These are phyloP conservation scores for Syngnathus floridae DNA, from an alignment of 2,113 vertebrate species.

Conservation along the genomic window DNA sequence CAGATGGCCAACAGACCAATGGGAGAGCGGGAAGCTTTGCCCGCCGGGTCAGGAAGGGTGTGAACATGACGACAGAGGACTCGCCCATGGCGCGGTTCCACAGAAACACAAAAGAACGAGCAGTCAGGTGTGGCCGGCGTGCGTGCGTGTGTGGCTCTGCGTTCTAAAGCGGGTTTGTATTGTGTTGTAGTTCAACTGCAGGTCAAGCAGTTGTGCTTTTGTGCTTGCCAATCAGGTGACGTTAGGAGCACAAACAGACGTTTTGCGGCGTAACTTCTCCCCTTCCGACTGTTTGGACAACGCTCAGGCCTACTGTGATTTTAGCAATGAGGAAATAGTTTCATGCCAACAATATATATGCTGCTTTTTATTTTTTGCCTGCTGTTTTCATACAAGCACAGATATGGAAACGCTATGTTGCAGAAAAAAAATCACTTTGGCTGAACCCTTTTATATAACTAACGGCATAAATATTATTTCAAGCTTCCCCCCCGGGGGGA, in stretches of 20 bases:
- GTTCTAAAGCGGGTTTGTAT: slow-evolving; percentile 51
- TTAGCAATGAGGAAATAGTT: not conserved
- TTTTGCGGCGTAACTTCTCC: not conserved
- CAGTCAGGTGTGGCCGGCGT: slow-evolving; percentile 34
- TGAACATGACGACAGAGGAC: slow-evolving; percentile 50
- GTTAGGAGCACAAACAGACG: slow-evolving; percentile 7
- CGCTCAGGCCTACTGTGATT: not conserved
- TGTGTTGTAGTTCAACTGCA: slow-evolving; percentile 50
- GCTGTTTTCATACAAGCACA: not conserved
- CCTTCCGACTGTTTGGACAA: not conserved
- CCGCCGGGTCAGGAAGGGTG: slow-evolving; percentile 57
- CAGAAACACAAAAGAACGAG: slow-evolving; percentile 49
- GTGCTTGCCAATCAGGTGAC: slow-evolving; percentile 27
- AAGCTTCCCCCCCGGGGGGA: not conserved
- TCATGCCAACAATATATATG: not conserved
- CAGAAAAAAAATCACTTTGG: not conserved
- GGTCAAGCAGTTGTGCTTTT: slow-evolving; percentile 50
- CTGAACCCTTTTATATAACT: not conserved
- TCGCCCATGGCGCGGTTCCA: slow-evolving; percentile 40
- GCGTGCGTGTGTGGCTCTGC: slow-evolving; percentile 30
- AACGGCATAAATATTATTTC: not conserved
- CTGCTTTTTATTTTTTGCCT: not conserved
- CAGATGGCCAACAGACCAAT: slow-evolving; percentile 38
- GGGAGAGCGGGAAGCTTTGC: slow-evolving; percentile 33
- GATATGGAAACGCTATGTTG: not conserved